Evolutionary conservation across 2,888 invertebrate genomes (phyloP).

Genomic region (Reticulitermes lucifugus): DNA sequence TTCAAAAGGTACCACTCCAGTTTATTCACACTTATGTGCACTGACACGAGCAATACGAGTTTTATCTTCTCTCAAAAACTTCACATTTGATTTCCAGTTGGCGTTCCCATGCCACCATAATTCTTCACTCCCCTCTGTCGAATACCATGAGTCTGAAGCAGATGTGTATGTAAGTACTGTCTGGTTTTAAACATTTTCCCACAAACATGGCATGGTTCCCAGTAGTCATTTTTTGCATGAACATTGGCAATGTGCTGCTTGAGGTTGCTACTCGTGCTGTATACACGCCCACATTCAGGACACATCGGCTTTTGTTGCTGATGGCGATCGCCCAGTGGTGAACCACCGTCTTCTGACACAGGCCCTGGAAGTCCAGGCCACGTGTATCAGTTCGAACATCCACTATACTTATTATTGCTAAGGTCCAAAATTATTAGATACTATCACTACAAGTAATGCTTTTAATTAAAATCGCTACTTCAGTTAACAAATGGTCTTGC

Average conservation of each 20-base stretch:
- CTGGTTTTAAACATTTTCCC: constrained; percentile 82
- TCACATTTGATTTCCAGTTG: background rate
- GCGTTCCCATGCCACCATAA: background rate
- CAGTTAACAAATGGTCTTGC: background rate
- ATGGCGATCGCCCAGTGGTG: constrained; percentile 20
- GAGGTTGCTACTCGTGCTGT: constrained; percentile 72
- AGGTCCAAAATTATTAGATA: background rate
- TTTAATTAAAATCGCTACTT: background rate
- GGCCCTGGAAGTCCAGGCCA: constrained; percentile 54
- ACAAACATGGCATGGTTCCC: constrained; percentile 79
- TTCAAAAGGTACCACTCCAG: background rate
- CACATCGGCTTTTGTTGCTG: constrained; percentile 57
- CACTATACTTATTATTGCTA: background rate
- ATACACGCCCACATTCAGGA: constrained; percentile 59
- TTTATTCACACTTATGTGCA: background rate
- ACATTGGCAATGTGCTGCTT: constrained; percentile 83
- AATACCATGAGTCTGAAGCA: constrained; percentile 80
- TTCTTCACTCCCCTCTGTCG: constrained; percentile 70
- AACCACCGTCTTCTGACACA: constrained; percentile 43
- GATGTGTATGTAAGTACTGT: constrained; percentile 82
- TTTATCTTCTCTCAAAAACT: background rate
- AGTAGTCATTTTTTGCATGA: constrained; percentile 75
- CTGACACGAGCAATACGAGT: background rate
- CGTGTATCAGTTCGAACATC: constrained; percentile 14
- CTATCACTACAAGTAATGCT: background rate